These are phyloP conservation scores for Phorcus lineatus DNA, from an alignment of 2,888 invertebrate genomes.

Conservation along the genomic window DNA sequence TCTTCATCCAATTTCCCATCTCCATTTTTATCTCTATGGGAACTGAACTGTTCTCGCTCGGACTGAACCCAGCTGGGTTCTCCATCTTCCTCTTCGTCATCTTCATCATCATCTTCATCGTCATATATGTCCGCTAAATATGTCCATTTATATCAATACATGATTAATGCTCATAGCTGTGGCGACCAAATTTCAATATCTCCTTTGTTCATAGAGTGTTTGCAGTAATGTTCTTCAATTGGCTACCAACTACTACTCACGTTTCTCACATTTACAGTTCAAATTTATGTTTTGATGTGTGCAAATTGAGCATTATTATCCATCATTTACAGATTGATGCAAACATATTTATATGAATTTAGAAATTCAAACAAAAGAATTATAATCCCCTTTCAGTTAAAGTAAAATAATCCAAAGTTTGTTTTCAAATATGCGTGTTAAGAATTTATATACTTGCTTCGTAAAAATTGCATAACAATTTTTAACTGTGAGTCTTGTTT, in stretches of 20 bases:
- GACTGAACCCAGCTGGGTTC: slow-evolving; percentile 96
- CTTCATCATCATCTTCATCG: slow-evolving; percentile 58
- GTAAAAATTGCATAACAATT: background rate
- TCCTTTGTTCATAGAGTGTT: too few species aligned
- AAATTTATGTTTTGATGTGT: too few species aligned
- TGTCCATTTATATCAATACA: background rate
- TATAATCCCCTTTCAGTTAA: too few species aligned
- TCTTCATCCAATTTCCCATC: slow-evolving; percentile 89
- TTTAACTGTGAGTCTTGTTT: background rate
- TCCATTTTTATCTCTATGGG: slow-evolving; percentile 86
- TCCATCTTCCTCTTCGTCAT: slow-evolving; percentile 68
- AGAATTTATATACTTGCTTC: background rate
- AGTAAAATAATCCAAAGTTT: too few species aligned
- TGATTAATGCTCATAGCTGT: background rate
- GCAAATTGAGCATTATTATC: too few species aligned
- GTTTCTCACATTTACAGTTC: too few species aligned
- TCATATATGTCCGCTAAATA: slow-evolving; percentile 75
- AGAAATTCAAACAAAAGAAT: too few species aligned
- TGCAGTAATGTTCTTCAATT: too few species aligned
- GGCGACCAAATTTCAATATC: too few species aligned
- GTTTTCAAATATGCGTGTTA: background rate
- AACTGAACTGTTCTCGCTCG: slow-evolving; percentile 91
- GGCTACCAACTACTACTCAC: too few species aligned
- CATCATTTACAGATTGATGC: too few species aligned
- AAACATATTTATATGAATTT: too few species aligned